phyloP scores from a whole-genome alignment of 1,140 invertebrate genomes.

The Gonioctena quinquepunctata region DNA sequence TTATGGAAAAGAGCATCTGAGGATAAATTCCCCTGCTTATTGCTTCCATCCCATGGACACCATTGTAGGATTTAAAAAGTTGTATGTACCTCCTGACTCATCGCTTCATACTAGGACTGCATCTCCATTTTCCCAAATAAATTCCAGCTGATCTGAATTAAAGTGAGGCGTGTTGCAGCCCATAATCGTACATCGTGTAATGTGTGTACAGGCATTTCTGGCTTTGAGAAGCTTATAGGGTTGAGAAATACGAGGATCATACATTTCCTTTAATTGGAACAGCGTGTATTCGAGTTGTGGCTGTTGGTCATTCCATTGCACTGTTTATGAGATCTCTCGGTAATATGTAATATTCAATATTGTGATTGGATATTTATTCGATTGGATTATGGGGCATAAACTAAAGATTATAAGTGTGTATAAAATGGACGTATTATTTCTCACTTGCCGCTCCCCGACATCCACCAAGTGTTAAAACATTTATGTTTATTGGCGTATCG shows the following conservation, averaged over 20 bases:
- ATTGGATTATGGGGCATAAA: conserved; percentile 42
- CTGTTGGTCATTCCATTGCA: conserved; percentile 32
- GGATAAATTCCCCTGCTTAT: too few species aligned
- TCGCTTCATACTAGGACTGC: too few species aligned
- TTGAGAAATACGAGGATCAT: conserved; percentile 29
- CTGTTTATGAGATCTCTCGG: conserved; percentile 39
- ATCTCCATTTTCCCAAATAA: background rate
- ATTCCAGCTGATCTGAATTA: background rate
- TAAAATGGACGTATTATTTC: conserved; percentile 19
- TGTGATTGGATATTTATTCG: conserved; percentile 47
- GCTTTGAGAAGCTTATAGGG: conserved; percentile 18
- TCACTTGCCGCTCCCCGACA: background rate
- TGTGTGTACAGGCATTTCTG: conserved; percentile 3
- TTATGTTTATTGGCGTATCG: background rate
- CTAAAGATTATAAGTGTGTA: conserved; percentile 36
- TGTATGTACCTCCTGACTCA: too few species aligned
- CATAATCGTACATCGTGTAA: conserved; percentile 11
- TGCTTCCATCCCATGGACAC: too few species aligned
- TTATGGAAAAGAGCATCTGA: too few species aligned
- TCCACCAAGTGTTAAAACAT: conserved; percentile 10
- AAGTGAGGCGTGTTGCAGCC: background rate
- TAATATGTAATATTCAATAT: conserved; percentile 48
- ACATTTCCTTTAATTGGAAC: conserved; percentile 47
- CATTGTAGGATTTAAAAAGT: too few species aligned
- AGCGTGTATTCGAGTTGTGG: conserved; percentile 39